Conservation (phyloP, 35 echinoderm and acorn worm genomes). For the Heliocidaris tuberculata region DNA sequence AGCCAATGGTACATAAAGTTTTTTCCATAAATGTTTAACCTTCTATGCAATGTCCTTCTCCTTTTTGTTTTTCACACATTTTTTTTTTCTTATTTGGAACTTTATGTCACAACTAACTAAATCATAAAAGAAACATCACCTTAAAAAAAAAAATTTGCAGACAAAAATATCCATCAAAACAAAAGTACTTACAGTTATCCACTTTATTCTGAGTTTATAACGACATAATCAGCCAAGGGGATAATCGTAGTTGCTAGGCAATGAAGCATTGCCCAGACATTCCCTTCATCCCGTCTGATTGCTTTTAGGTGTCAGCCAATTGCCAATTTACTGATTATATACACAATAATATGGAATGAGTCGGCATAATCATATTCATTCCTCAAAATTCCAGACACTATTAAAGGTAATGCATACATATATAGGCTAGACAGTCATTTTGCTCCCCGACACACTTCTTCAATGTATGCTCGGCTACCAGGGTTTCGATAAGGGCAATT, state of each 20-base stretch:
- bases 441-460: background rate
- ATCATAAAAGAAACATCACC: no score
- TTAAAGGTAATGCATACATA: background rate
- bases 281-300: background rate
- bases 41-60: no score
- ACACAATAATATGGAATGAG: background rate
- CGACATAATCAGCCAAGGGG: background rate
- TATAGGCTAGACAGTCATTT: background rate
- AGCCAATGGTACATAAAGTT: background rate
- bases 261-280: background rate
- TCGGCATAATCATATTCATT: background rate
- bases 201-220: background rate
- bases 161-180: background rate
- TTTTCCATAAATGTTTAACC: no score
- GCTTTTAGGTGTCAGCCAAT: background rate
- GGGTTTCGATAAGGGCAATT: background rate
- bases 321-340: conserved; percentile 5
- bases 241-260: background rate
- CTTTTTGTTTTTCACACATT: no score
- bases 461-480: background rate
- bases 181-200: background rate
- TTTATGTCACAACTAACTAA: no score
- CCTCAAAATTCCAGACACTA: background rate
- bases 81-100: no score
- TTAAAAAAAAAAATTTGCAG: no score